Evolutionary conservation across 2,113 vertebrate genomes (phyloP), one percentile per base, ranked within the genome.

Genomic region (Sinocyclocheilus anshuiensis): DNA sequence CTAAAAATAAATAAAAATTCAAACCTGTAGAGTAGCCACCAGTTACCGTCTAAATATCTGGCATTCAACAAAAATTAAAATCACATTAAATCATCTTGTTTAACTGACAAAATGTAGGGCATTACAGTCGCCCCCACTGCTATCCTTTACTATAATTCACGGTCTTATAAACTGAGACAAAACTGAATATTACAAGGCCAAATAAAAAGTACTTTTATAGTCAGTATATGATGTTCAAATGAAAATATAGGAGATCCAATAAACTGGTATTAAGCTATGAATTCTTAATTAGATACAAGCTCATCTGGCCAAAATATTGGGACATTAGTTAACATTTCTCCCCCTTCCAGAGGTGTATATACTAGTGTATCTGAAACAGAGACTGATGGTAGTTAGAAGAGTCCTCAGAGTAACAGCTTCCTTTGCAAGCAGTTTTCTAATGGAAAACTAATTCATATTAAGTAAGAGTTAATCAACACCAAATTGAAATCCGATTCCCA

Each of bases 381-480:
- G n/a, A 63, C 12, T 24, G 13, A 65, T n/a, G 36, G 33, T 80
- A 39, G 12, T 20, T 26, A 45, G 6, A 65, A 24, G 9, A 81
- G 39, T 48, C 11, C 59, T 48, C n/a, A 12, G 61, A 81, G 4
- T 67, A 81, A 48, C 12, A 7, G 33, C 77, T 77, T 67, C 11
- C 42, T 65, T 50, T 81, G 24, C 39, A 81, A 67, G 61, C 39
- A 65, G 39, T 67, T 48, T 67, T 45, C 16, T 29, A 67, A 50
- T 29, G 61, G 61, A 45, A 81, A 78, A 29, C 39, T 29, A 50
- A 81, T 67, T 39, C 63, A 67, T 67, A 81, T 65, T 48, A 26
- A 81, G n/a, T 67, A 48, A 80, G n/a, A 67, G n/a, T 48, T 67
- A 50, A 81, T 67, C 79, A 81, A 81, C 39, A 67, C 39, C 61